Evolutionary conservation across 2,888 invertebrate genomes (phyloP).

Genomic region (Brachypterus glaber): DNA sequence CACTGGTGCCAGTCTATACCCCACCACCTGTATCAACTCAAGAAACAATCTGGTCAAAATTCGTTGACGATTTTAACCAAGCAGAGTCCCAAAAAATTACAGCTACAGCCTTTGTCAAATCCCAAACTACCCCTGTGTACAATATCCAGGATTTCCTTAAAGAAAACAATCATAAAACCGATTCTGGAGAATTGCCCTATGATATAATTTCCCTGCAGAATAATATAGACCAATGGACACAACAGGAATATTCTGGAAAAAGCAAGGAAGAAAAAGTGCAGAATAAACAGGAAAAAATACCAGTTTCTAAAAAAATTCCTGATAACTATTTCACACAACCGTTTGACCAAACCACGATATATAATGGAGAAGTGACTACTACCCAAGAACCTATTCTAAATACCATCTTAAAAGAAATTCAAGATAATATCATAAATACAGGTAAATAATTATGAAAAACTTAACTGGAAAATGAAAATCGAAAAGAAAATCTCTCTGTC

Average conservation of each 20-base stretch:
- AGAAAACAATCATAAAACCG: conserved; percentile 28
- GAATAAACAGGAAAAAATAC: conserved; percentile 30
- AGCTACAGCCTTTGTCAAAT: conserved; percentile 31
- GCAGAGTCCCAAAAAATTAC: conserved; percentile 43
- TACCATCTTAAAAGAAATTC: too few relatives aligned
- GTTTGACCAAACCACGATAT: too few relatives aligned
- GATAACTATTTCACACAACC: conserved; percentile 60
- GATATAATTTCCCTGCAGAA: conserved; percentile 68
- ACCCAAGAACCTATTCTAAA: too few relatives aligned
- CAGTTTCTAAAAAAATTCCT: conserved; percentile 60
- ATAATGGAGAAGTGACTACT: conserved; percentile 20
- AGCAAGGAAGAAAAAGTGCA: conserved; percentile 39
- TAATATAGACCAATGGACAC: conserved; percentile 79
- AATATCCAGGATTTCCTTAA: conserved; percentile 46
- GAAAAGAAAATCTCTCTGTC: too few relatives aligned
- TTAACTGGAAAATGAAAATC: too few relatives aligned
- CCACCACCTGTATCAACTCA: conserved; percentile 31
- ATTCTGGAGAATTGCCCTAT: conserved; percentile 47
- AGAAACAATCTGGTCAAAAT: conserved; percentile 34
- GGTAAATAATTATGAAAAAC: too few relatives aligned
- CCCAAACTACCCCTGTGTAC: conserved; percentile 34
- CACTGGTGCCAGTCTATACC: conserved; percentile 33
- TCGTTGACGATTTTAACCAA: conserved; percentile 45
- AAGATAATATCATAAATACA: too few relatives aligned
- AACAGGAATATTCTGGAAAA: conserved; percentile 56